Evolutionary conservation across 2,113 vertebrate genomes (phyloP), one percentile per base, ranked within the genome.

Genomic region (Platysternon megacephalum): DNA sequence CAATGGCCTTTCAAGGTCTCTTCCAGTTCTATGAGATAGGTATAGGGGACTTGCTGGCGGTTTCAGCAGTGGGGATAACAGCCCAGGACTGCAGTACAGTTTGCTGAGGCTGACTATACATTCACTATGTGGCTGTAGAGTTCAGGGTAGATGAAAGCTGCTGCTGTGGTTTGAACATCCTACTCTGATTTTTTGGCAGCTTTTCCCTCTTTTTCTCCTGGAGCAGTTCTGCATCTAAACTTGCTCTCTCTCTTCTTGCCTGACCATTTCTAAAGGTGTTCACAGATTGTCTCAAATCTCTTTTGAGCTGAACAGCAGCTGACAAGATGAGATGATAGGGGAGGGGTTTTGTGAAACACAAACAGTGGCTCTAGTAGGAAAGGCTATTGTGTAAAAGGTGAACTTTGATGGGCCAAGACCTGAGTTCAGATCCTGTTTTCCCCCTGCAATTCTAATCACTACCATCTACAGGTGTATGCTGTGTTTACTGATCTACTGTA

Each of bases 151-250:
- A 91, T 96, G 82, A 94, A 48, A 96, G 95, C 48, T 3, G 0
- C 87, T 94, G 87, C 91, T 4, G 65, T 85, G 94, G 87, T 55
- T 90, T 89, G 91, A 94, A 79, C 78, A 88, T 11, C 87, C 84
- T 82, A 95, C 93, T 97, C 83, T 13, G 90, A 94, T 28, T 95
- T 95, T 95, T 91, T 61, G 96, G 86, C 97, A 94, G 84, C 92
- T 92, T 89, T 90, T 86, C 79, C 90, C 81, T 81, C 84, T 91
- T 89, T 83, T 35, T n/a, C 14, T n/a, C 61, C 35, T 21, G 8
- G 65, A n/a, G 65, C 65, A n/a, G 65, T 8, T 8, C n/a, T 72
- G 17, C 10, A 17, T 35, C 65, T 39, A 39, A 56, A 74, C 90
- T 79, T 92, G 92, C 90, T 78, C 51, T 48, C 14, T 87, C 76